Conservation (phyloP, 2,888 invertebrate genomes). For the Hyposoter didymator region DNA sequence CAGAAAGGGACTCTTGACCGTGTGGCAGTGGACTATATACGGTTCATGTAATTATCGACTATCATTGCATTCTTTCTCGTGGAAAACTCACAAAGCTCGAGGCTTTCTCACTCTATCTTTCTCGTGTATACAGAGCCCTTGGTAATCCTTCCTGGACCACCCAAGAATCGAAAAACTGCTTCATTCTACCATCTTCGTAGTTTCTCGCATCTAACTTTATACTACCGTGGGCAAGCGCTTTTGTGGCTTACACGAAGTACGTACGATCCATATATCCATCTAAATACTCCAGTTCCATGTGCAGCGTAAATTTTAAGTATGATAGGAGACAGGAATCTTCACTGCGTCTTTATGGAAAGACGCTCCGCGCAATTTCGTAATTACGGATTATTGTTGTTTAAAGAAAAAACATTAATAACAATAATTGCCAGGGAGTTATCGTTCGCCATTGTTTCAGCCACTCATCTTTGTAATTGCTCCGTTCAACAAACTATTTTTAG, state of each 20-base stretch:
- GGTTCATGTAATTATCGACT: slow-evolving; percentile 63
- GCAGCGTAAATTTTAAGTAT: background rate
- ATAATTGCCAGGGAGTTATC: background rate
- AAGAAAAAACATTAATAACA: slow-evolving; percentile 5
- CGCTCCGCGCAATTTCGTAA: slow-evolving; percentile 13
- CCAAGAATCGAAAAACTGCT: slow-evolving; percentile 61
- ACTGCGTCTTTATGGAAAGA: slow-evolving; percentile 7
- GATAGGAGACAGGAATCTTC: slow-evolving; percentile 18
- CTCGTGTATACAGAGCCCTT: background rate
- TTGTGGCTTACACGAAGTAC: slow-evolving; percentile 30
- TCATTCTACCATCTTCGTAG: slow-evolving; percentile 59
- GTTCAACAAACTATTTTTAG: background rate
- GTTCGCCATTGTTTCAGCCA: background rate
- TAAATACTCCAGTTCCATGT: slow-evolving; percentile 29
- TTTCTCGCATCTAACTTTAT: slow-evolving; percentile 56
- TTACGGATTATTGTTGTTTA: background rate
- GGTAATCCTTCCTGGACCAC: slow-evolving; percentile 59
- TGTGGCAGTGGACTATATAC: slow-evolving; percentile 23
- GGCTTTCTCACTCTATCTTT: background rate
- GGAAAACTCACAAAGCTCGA: slow-evolving; percentile 26
- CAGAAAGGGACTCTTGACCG: slow-evolving; percentile 40
- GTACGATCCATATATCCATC: slow-evolving; percentile 34
- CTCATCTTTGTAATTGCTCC: background rate
- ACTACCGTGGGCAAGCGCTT: slow-evolving; percentile 62
- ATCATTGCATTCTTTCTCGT: slow-evolving; percentile 61